phyloP scores from a whole-genome alignment of 2,888 invertebrate genomes.

The Empis livida region DNA sequence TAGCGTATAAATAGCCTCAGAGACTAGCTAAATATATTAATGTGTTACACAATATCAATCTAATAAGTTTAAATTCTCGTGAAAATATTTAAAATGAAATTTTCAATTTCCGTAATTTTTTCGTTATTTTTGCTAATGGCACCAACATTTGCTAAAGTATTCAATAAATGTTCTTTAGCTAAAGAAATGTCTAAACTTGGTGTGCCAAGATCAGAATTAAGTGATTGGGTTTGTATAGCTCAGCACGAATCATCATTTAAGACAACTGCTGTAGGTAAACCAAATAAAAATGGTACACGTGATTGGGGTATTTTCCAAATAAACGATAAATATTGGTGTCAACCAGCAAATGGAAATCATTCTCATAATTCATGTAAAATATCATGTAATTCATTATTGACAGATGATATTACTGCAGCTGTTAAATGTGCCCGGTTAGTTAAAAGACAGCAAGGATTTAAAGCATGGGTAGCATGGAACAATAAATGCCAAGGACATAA shows the following conservation, averaged over 20 bases:
- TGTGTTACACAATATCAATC: too few species aligned
- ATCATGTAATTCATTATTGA: slow-evolving; percentile 24
- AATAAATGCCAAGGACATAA: slow-evolving; percentile 23
- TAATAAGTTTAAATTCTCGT: too few species aligned
- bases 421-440: slow-evolving; percentile 26
- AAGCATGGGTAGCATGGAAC: slow-evolving; percentile 32
- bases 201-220: slow-evolving; percentile 23
- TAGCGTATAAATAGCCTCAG: too few species aligned
- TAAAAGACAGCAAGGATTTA: slow-evolving; percentile 27
- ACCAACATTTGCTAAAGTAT: slow-evolving; percentile 16
- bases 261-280: slow-evolving; percentile 35
- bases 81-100: neutral
- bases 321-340: slow-evolving; percentile 33
- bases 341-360: slow-evolving; percentile 18
- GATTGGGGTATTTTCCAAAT: slow-evolving; percentile 36
- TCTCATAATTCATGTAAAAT: slow-evolving; percentile 28
- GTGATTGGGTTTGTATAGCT: slow-evolving; percentile 27
- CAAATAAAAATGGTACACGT: slow-evolving; percentile 37
- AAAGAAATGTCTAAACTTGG: slow-evolving; percentile 28
- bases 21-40: too few species aligned
- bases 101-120: neutral
- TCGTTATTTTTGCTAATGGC: neutral
- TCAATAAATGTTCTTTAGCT: slow-evolving; percentile 25
- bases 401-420: slow-evolving; percentile 21
- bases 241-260: slow-evolving; percentile 32